phyloP scores from a whole-genome alignment of 2,113 vertebrate species.

The Hymenochirus boettgeri region DNA sequence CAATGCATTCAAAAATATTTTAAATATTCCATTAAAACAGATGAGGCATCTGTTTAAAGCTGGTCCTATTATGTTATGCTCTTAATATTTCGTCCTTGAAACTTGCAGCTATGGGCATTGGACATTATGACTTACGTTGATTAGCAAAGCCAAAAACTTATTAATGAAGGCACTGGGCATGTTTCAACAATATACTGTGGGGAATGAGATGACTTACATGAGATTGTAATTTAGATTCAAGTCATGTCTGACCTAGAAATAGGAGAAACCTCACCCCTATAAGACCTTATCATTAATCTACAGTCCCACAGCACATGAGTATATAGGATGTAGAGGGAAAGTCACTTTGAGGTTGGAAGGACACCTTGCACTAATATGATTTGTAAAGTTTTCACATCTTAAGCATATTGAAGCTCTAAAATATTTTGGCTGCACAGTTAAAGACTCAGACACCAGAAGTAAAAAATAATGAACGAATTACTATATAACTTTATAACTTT shows the following conservation, averaged over 20 bases:
- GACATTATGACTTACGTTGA: constrained; percentile 26
- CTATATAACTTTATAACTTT: too few species aligned
- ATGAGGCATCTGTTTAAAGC: neutral
- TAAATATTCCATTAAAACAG: too few species aligned
- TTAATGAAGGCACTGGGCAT: constrained; percentile 34
- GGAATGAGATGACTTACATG: constrained; percentile 35
- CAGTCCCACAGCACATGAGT: constrained; percentile 53
- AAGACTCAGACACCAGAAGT: too few species aligned
- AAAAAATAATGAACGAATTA: too few species aligned
- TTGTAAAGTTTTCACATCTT: constrained; percentile 1
- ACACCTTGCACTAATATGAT: constrained; percentile 51
- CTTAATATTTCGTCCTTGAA: constrained; percentile 19
- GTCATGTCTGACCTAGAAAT: constrained; percentile 73
- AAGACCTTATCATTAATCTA: constrained; percentile 64
- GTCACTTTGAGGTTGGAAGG: constrained; percentile 56
- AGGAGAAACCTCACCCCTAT: constrained; percentile 63
- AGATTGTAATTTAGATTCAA: constrained; percentile 53
- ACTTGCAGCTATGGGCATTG: constrained; percentile 16
- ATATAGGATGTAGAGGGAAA: constrained; percentile 64
- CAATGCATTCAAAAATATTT: too few species aligned
- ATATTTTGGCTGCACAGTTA: too few species aligned
- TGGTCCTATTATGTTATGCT: neutral
- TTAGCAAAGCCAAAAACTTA: constrained; percentile 21
- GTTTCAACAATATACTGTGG: constrained; percentile 27
- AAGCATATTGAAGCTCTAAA: neutral